These are phyloP conservation scores for Spodoptera picta DNA, from an alignment of 2,888 invertebrate genomes.

Conservation along the genomic window DNA sequence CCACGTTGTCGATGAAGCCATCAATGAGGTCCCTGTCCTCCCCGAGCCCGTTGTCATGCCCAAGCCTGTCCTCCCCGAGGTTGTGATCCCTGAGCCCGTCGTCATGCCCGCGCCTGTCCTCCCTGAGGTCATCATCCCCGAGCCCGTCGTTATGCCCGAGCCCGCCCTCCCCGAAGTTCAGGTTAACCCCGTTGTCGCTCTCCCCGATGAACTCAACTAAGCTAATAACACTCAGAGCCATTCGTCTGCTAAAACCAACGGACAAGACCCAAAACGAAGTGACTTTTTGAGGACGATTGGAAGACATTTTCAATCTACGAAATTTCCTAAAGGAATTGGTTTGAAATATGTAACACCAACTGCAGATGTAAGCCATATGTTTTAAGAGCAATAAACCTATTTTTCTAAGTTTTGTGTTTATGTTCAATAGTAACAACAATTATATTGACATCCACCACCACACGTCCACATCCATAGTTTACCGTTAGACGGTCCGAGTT, in stretches of 20 bases:
- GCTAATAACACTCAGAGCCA: slow-evolving; percentile 7
- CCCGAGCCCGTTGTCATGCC: slow-evolving; percentile 40
- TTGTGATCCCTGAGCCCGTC: slow-evolving; percentile 35
- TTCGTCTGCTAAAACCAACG: slow-evolving; percentile 10
- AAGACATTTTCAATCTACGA: background rate
- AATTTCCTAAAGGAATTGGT: too few relatives aligned
- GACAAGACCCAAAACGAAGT: slow-evolving; percentile 21
- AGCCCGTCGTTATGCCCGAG: slow-evolving; percentile 28
- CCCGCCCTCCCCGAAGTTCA: slow-evolving; percentile 25
- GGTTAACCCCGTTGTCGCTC: slow-evolving; percentile 9
- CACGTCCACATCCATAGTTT: too few relatives aligned
- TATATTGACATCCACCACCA: too few relatives aligned
- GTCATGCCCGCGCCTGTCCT: slow-evolving; percentile 31
- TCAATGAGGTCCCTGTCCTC: slow-evolving; percentile 12
- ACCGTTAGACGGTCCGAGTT: too few relatives aligned
- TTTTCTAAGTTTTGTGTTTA: slow-evolving; percentile 2
- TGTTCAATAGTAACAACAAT: background rate
- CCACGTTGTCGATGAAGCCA: slow-evolving; percentile 21
- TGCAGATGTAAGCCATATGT: slow-evolving; percentile 15
- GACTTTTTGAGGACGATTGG: slow-evolving; percentile 13
- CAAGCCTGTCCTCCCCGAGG: slow-evolving; percentile 36
- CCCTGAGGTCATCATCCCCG: slow-evolving; percentile 35
- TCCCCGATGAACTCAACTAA: slow-evolving; percentile 49
- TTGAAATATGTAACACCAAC: slow-evolving; percentile 4
- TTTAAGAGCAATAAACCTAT: slow-evolving; percentile 15